Conservation (phyloP, 2,797 vertebrate species). For the Argyrosomus regius region DNA sequence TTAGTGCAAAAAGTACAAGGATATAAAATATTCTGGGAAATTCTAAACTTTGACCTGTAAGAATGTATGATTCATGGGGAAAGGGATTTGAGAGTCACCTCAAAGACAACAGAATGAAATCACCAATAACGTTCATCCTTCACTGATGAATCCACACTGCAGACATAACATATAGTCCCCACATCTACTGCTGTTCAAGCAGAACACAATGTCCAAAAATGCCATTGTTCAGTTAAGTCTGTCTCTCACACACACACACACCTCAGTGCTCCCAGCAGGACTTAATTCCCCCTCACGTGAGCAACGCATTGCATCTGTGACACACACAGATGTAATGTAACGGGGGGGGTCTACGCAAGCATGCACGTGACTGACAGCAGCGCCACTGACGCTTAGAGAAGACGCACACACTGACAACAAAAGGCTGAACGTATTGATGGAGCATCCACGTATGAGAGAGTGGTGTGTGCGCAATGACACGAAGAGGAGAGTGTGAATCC, state of each 20-base stretch:
- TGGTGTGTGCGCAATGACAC: neutral
- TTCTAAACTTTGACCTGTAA: neutral
- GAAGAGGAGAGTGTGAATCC: neutral
- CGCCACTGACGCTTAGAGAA: slow-evolving; percentile 35
- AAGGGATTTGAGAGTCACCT: neutral
- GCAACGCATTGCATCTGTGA: slow-evolving; percentile 48
- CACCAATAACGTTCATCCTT: neutral
- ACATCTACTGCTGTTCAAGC: neutral
- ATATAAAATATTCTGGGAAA: neutral
- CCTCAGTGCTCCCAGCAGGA: slow-evolving; percentile 38
- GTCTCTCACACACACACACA: neutral
- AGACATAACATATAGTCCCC: neutral
- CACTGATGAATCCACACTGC: neutral
- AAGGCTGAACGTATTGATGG: slow-evolving; percentile 37
- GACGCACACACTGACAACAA: slow-evolving; percentile 41
- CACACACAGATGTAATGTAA: slow-evolving; percentile 38
- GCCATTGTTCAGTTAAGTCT: slow-evolving; percentile 6
- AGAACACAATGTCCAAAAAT: slow-evolving; percentile 18
- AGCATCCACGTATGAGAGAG: slow-evolving; percentile 12
- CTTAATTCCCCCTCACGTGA: slow-evolving; percentile 56
- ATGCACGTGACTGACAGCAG: slow-evolving; percentile 49
- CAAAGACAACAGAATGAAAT: neutral
- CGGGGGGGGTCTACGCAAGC: slow-evolving; percentile 48
- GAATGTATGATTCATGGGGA: neutral
- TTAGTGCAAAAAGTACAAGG: neutral